These are phyloP conservation scores for Morpho achilles DNA, from an alignment of 2,888 invertebrate species.

Conservation along the genomic window DNA sequence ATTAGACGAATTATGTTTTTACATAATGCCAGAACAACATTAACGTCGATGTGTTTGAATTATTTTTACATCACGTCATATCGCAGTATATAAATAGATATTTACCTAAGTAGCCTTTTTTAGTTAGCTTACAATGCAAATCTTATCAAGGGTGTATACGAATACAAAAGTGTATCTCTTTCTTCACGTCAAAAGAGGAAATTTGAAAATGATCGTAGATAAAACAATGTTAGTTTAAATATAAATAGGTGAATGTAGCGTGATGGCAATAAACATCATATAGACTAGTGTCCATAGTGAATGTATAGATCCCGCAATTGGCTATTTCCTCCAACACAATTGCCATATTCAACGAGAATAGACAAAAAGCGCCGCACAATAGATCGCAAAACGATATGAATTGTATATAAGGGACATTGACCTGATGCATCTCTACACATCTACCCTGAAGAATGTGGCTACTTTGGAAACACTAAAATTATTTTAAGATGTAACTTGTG, in stretches of 20 bases:
- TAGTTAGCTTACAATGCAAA: conserved; percentile 19
- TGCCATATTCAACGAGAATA: conserved; percentile 59
- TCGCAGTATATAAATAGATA: conserved; percentile 44
- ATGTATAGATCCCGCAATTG: conserved; percentile 43
- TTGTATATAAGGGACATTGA: conserved; percentile 17
- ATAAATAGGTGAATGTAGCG: conserved; percentile 23
- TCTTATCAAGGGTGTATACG: conserved; percentile 20
- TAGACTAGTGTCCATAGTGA: conserved; percentile 22
- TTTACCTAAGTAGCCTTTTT: conserved; percentile 43
- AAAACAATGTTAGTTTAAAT: conserved; percentile 16
- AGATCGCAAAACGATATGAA: conserved; percentile 42
- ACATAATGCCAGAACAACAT: conserved; percentile 38
- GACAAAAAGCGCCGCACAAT: conserved; percentile 61
- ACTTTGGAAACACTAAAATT: no score
- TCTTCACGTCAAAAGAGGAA: neutral
- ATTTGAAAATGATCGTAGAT: conserved; percentile 5
- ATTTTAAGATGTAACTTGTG: no score
- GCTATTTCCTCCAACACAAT: conserved; percentile 61
- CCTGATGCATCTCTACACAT: conserved; percentile 7
- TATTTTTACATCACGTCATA: conserved; percentile 47
- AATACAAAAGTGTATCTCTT: neutral
- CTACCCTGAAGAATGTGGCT: no score
- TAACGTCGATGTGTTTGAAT: conserved; percentile 29
- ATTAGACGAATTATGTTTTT: conserved; percentile 64
- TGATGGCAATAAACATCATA: conserved; percentile 25